These are phyloP conservation scores for Galeopsomyia nigrocyanea DNA, from an alignment of 2,888 invertebrate species.

Conservation along the genomic window DNA sequence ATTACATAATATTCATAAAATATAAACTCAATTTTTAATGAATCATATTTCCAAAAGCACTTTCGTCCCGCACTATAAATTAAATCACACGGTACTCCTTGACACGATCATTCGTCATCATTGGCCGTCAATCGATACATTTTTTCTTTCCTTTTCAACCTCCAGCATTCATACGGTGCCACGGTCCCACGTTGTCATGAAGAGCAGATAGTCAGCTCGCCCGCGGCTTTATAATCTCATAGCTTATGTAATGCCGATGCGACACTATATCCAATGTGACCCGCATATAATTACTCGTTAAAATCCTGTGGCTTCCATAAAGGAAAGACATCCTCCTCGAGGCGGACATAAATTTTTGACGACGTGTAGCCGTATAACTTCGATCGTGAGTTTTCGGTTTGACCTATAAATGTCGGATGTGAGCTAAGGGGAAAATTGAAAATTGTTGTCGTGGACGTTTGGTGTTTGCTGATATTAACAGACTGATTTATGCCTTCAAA, in stretches of 20 bases:
- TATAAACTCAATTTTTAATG: too few species aligned
- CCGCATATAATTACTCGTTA: slow-evolving; percentile 45
- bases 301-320: neutral
- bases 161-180: neutral
- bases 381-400: slow-evolving; percentile 1
- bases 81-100: neutral
- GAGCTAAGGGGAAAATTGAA: too few species aligned
- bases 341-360: slow-evolving; percentile 45
- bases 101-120: slow-evolving; percentile 19
- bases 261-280: slow-evolving; percentile 26
- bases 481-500: too few species aligned
- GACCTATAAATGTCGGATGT: too few species aligned
- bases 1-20: too few species aligned
- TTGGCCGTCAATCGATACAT: slow-evolving; percentile 26
- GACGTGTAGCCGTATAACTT: slow-evolving; percentile 46
- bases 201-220: neutral
- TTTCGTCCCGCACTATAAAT: too few species aligned
- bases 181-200: slow-evolving; percentile 17
- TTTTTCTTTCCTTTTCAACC: slow-evolving; percentile 9
- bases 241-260: slow-evolving; percentile 42
- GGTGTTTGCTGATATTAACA: too few species aligned
- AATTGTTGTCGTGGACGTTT: too few species aligned
- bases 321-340: neutral
- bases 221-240: slow-evolving; percentile 17
- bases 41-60: too few species aligned